Evolutionary conservation across 2,113 vertebrate species (phyloP).

Genomic region (Cyprinodon variegatus): DNA sequence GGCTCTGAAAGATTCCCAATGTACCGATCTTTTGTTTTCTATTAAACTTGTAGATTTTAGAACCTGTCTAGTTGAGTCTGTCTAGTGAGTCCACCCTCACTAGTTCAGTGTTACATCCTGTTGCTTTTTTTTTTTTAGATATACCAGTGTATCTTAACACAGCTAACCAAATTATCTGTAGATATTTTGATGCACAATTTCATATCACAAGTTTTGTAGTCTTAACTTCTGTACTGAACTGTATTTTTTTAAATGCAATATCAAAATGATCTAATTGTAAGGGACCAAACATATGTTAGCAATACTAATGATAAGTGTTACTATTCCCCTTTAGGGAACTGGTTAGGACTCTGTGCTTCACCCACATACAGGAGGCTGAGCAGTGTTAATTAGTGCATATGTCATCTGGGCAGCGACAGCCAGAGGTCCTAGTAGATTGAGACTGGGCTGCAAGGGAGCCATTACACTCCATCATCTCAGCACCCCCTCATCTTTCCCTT

Average conservation of each 20-base stretch:
- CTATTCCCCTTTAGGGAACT: constrained; percentile 34
- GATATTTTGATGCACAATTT: not conserved
- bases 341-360: constrained; percentile 33
- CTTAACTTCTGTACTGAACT: not conserved
- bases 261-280: constrained; percentile 22
- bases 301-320: constrained; percentile 30
- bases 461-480: constrained; percentile 71
- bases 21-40: no score
- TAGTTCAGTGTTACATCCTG: no score
- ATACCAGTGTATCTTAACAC: not conserved
- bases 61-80: no score
- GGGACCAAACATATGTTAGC: constrained; percentile 35
- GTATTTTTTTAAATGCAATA: constrained; percentile 3
- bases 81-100: no score
- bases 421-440: constrained; percentile 71
- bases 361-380: constrained; percentile 39
- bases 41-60: no score
- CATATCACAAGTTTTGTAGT: not conserved
- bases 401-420: constrained; percentile 70
- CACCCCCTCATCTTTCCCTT: constrained; percentile 50
- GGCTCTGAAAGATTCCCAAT: no score
- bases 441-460: constrained; percentile 59
- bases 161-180: not conserved
- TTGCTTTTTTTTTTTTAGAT: not conserved
- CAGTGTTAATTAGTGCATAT: constrained; percentile 73